Evolutionary conservation across 2,113 vertebrate genomes (phyloP).

Genomic region (Trichechus manatus): DNA sequence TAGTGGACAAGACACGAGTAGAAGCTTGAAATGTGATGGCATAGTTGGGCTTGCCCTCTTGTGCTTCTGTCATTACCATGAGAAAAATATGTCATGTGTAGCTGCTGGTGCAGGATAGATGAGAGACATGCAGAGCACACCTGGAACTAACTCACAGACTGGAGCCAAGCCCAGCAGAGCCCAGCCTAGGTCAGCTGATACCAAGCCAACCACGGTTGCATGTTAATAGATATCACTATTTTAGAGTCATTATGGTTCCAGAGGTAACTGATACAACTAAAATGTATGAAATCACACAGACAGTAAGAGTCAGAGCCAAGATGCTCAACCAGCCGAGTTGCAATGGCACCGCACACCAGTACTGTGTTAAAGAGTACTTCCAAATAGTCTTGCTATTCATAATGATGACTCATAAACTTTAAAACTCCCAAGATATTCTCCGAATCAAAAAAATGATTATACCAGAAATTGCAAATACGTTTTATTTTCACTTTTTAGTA

Average conservation of each 20-base stretch:
- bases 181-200: background rate
- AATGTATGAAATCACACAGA: background rate
- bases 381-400: background rate
- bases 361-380: background rate
- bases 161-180: background rate
- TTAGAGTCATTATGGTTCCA: background rate
- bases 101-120: background rate
- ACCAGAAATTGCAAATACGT: slow-evolving; percentile 7
- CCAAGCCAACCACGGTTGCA: background rate
- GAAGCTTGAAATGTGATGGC: background rate
- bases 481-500: slow-evolving; percentile 37
- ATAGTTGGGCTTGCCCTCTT: background rate
- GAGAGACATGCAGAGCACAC: background rate
- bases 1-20: background rate
- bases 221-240: background rate
- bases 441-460: slow-evolving; percentile 19
- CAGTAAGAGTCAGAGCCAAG: background rate
- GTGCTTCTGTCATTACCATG: background rate
- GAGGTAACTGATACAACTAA: background rate
- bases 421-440: background rate
- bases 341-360: background rate
- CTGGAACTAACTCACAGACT: background rate
- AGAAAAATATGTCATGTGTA: background rate
- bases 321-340: background rate
- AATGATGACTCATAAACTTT: background rate